Conservation (phyloP, 2,113 vertebrate species). For the Apus apus region DNA sequence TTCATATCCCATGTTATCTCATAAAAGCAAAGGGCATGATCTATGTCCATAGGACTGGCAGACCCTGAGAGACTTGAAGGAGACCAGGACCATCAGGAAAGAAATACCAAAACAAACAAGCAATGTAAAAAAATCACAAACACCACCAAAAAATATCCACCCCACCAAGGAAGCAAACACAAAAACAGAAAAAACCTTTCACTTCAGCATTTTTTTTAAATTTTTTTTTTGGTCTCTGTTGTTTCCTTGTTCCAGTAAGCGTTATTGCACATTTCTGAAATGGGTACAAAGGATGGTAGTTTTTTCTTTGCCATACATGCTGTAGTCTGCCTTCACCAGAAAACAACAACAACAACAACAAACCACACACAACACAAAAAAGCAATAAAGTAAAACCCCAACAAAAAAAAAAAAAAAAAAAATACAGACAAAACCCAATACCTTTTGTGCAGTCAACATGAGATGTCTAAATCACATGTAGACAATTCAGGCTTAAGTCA, state of each 20-base stretch:
- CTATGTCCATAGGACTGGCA: not conserved
- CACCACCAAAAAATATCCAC: not conserved
- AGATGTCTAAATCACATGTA: not conserved
- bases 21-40: rapidly evolving
- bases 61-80: not conserved
- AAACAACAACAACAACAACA: not conserved
- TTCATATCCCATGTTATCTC: not conserved
- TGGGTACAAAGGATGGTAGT: not conserved
- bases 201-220: not conserved
- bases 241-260: not conserved
- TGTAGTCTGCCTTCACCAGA: not conserved
- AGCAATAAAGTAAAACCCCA: not conserved
- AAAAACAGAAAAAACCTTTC: not conserved
- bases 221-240: not conserved
- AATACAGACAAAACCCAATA: not conserved
- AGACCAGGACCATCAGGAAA: not conserved
- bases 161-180: not conserved
- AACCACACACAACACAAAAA: not conserved
- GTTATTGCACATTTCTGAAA: not conserved
- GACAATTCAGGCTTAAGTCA: not conserved
- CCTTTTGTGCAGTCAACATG: not conserved
- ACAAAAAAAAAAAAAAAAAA: not conserved
- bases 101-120: not conserved
- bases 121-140: not conserved
- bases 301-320: not conserved